phyloP scores from a whole-genome alignment of 2,888 invertebrate genomes.

The Sphaeridia pumilis region DNA sequence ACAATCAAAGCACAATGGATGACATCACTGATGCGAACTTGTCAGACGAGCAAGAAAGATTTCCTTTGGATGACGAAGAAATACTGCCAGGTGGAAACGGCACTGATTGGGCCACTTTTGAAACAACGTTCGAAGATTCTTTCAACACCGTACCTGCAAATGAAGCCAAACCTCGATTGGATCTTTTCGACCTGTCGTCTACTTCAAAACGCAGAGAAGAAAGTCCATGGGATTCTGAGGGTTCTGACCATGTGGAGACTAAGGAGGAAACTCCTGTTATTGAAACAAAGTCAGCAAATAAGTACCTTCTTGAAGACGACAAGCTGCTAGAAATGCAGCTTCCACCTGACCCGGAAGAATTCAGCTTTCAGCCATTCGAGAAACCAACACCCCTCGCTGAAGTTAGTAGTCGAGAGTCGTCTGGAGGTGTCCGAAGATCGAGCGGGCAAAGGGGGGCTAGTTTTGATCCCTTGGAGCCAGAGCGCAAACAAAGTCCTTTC shows the following conservation, averaged over 20 bases:
- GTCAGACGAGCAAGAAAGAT: constrained; percentile 32
- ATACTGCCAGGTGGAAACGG: constrained; percentile 16
- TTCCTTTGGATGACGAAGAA: constrained; percentile 30
- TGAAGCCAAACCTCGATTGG: neutral
- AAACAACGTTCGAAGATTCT: constrained; percentile 34
- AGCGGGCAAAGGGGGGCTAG: constrained; percentile 5
- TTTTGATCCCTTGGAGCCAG: constrained; percentile 3
- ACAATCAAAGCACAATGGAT: constrained; percentile 32
- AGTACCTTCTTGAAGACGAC: neutral
- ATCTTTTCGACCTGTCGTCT: neutral
- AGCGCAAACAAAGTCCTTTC: constrained; percentile 13
- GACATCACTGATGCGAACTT: constrained; percentile 35
- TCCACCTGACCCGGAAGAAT: constrained; percentile 19
- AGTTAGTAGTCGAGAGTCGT: neutral
- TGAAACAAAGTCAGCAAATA: neutral
- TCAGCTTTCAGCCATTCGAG: constrained; percentile 33
- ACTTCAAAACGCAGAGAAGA: constrained; percentile 9
- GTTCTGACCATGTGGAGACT: constrained; percentile 15
- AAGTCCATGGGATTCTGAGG: constrained; percentile 32
- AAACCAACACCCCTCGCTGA: constrained; percentile 24
- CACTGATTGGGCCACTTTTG: constrained; percentile 35
- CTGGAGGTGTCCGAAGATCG: constrained; percentile 14
- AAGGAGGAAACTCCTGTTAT: constrained; percentile 15
- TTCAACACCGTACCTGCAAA: constrained; percentile 3
- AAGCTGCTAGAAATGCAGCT: constrained; percentile 5